Base-by-base conservation (phyloP, 2,888 invertebrate genomes). In the Oligia strigilis region DNA sequence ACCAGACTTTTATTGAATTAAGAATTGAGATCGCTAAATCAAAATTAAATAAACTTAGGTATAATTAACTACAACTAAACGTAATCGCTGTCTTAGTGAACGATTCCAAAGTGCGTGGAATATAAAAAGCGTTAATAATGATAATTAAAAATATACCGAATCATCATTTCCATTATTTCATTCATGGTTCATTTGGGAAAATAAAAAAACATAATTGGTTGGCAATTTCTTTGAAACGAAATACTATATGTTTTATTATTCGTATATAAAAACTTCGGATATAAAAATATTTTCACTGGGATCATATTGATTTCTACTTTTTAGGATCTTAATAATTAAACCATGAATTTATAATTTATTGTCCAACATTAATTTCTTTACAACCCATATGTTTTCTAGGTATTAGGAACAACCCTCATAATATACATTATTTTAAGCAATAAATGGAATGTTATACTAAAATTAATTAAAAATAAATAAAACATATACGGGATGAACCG, bases 391-490 rank as follows among this genome's bases (percentile, higher is more conserved):
- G 52, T 78, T 87, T 90, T 93, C 91, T 95, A 94, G 92, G 89
- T 92, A 93, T 94, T 95, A 95, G 95, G 96, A 96, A 95, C 95
- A 93, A 95, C 92, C 95, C 94, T 93, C 92, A 93, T 89, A 93
- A 92, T 93, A 93, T 94, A 94, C 93, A 94, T 92, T 92, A 90
- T 89, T 91, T 88, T 90, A 92, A 92, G 90, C 91, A 87, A 91
- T 90, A 93, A 88, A 90, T 93, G 94, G 92, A 94, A 94, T 94
- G 93, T 94, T 91, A 93, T 91, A 81, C 84, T 91, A 92, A 91
- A 88, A 92, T 91, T 91, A 92, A 93, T 93, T 94, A 92, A 90
- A 91, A 92, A 93, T 92, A 92, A 91, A 90, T 92, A 91, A 85
- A 90, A 90, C 87, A 84, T 87, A 83, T 80, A 80, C 82, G 89